These are phyloP conservation scores for Agelastica alni DNA, from an alignment of 2,888 invertebrate genomes.

Conservation along the genomic window DNA sequence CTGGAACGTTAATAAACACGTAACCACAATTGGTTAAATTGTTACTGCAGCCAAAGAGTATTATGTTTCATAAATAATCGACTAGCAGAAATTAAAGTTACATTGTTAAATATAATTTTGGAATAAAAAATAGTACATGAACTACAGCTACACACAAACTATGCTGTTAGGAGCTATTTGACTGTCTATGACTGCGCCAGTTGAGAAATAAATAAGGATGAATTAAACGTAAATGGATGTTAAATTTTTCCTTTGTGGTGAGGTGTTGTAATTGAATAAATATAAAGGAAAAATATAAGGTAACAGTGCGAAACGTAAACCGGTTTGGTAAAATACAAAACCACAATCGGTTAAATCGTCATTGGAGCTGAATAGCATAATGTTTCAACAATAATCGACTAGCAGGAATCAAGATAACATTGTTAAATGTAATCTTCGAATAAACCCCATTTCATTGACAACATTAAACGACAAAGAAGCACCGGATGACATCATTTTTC, in stretches of 20 bases:
- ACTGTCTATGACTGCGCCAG: no score
- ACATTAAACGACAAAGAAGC: conserved; percentile 31
- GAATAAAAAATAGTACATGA: conserved; percentile 35
- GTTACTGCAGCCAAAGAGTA: conserved; percentile 36
- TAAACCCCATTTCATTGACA: conserved; percentile 36
- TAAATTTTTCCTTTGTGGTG: no score
- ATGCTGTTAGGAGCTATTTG: no score
- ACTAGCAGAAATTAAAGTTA: conserved; percentile 42
- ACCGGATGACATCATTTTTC: conserved; percentile 37
- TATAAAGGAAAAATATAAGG: no score
- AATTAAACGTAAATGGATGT: no score
- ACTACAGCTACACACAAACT: no score
- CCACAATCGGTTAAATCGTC: conserved; percentile 29
- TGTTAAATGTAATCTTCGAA: conserved; percentile 33
- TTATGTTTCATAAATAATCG: conserved; percentile 44
- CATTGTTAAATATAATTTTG: conserved; percentile 36
- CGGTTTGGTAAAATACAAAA: no score
- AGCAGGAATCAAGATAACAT: conserved; percentile 44
- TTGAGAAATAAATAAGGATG: no score
- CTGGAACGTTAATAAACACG: no score
- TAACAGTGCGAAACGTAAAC: no score
- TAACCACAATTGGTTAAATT: conserved; percentile 23
- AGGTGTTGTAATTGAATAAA: no score
- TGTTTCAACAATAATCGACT: conserved; percentile 43
- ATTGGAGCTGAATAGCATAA: conserved; percentile 38